A percentile compares a stretch with the other conserved stretches of the same genome.
phyloP scores from a whole-genome alignment of 2,797 vertebrate genomes.

The Hybognathus amarus region DNA sequence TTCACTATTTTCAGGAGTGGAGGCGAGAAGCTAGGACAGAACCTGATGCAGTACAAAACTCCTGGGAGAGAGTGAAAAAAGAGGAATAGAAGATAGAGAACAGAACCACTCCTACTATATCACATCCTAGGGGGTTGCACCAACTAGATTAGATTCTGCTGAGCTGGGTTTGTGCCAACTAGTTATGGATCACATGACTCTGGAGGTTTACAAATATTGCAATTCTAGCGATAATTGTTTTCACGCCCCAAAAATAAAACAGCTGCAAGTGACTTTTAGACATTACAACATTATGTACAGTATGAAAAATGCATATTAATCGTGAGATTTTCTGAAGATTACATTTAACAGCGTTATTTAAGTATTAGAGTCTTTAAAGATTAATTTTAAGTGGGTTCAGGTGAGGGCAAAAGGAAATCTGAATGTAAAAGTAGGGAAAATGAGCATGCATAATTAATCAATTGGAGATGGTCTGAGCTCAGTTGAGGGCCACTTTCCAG shows the following conservation, averaged over 20 bases:
- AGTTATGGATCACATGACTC: constrained; percentile 10
- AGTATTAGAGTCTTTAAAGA: background rate
- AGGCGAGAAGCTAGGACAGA: constrained; percentile 55
- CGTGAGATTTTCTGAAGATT: background rate
- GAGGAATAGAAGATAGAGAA: constrained; percentile 36
- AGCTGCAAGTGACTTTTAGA: background rate
- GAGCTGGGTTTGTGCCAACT: constrained; percentile 1
- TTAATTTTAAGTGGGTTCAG: background rate
- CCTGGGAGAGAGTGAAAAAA: constrained; percentile 39
- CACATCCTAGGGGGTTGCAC: constrained; percentile 32
- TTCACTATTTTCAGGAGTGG: constrained; percentile 62
- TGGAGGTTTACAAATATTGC: background rate
- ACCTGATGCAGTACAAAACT: constrained; percentile 51
- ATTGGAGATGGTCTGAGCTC: constrained; percentile 16
- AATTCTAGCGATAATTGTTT: constrained; percentile 11
- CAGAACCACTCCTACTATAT: constrained; percentile 15
- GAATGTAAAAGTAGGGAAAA: constrained; percentile 5
- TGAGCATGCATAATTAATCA: constrained; percentile 18
- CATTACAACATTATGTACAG: background rate
- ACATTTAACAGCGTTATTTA: background rate
- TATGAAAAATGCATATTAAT: constrained; percentile 1
- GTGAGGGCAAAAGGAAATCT: background rate
- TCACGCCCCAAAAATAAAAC: background rate
- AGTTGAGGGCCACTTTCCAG: constrained; percentile 21
- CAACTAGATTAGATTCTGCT: constrained; percentile 10